Percentiles rank a stretch among this genome's conserved stretches.
Evolutionary conservation across 2,888 invertebrate genomes (phyloP).

Genomic region (Teleiodes luculella): DNA sequence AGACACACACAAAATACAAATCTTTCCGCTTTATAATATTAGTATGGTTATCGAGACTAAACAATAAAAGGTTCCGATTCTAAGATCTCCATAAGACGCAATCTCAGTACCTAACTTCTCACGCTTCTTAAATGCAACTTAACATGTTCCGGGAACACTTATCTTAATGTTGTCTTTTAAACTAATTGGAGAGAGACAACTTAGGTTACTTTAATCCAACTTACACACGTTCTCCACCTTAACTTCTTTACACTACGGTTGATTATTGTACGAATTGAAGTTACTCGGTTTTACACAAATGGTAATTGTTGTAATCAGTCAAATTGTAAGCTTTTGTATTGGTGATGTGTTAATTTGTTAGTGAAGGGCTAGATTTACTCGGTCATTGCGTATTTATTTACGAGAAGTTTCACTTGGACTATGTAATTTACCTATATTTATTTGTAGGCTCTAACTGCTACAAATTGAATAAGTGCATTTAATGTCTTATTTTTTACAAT

Average conservation of each 20-base stretch:
- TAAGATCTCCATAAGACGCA: conserved; percentile 1
- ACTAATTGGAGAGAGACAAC: conserved; percentile 26
- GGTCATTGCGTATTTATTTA: background rate
- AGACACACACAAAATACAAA: too few species aligned
- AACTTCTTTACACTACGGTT: background rate
- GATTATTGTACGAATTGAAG: background rate
- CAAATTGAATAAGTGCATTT: too few species aligned
- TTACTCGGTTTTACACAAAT: conserved; percentile 2
- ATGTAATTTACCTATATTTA: too few species aligned
- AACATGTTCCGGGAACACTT: conserved; percentile 28
- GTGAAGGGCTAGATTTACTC: background rate
- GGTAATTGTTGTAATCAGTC: conserved; percentile 1
- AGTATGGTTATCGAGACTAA: background rate
- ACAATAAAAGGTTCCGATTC: background rate
- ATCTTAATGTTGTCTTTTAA: conserved; percentile 30
- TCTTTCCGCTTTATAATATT: too few species aligned
- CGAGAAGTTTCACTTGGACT: background rate
- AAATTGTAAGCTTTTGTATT: background rate
- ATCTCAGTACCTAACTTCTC: conserved; percentile 23
- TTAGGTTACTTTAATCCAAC: conserved; percentile 1
- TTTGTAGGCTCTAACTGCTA: too few species aligned
- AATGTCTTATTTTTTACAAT: too few species aligned
- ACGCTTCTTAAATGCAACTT: conserved; percentile 23
- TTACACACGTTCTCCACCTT: background rate
- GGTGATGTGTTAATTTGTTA: conserved; percentile 1